Evolutionary conservation across 2,888 invertebrate species (phyloP).

Genomic region (Glyphotaelius pellucidus): DNA sequence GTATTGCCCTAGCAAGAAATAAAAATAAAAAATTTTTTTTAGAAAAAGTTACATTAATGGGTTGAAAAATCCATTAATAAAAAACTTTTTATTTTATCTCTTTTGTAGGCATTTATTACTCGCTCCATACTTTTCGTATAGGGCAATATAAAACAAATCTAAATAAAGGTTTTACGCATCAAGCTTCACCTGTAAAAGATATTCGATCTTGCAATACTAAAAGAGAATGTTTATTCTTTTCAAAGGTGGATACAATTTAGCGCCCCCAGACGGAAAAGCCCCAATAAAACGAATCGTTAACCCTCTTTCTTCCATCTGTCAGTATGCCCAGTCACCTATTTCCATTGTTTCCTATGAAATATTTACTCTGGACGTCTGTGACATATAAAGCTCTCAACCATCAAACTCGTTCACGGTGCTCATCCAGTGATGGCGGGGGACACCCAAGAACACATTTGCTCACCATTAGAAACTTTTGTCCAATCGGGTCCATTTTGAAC

Average conservation of each 20-base stretch:
- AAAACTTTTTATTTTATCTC: neutral
- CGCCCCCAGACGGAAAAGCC: neutral
- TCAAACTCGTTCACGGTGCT: conserved; percentile 21
- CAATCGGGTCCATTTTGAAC: too few relatives aligned
- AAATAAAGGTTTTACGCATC: neutral
- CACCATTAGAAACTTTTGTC: neutral
- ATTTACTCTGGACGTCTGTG: conserved; percentile 42
- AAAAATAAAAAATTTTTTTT: too few relatives aligned
- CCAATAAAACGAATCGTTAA: conserved; percentile 25
- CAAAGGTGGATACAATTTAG: conserved; percentile 18
- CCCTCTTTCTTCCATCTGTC: neutral
- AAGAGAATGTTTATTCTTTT: neutral
- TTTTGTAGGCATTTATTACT: neutral
- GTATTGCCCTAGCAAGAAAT: too few relatives aligned
- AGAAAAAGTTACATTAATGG: too few relatives aligned
- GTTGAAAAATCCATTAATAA: neutral
- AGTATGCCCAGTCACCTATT: neutral
- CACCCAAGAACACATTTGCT: neutral
- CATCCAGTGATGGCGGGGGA: neutral
- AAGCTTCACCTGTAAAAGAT: neutral
- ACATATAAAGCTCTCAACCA: conserved; percentile 25
- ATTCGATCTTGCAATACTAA: conserved; percentile 7
- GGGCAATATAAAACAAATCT: neutral
- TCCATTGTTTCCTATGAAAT: conserved; percentile 34
- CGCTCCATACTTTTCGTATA: neutral